A percentile compares a stretch with the other conserved stretches of the same genome.
These are phyloP conservation scores for Xylocampa areola DNA, from an alignment of 2,888 invertebrate species.

Conservation along the genomic window DNA sequence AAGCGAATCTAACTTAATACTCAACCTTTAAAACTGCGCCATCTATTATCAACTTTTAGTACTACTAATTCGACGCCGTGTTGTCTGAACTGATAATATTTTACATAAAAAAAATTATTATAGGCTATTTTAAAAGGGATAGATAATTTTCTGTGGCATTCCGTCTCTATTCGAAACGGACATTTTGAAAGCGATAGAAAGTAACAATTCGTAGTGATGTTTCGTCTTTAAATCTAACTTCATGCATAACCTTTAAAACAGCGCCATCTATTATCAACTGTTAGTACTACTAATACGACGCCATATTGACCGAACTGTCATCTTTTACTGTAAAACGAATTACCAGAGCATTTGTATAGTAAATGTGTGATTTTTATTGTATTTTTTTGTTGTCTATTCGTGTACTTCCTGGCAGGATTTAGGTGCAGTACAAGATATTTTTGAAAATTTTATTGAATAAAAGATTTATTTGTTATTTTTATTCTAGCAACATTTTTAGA, in stretches of 20 bases:
- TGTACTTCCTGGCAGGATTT: conserved; percentile 37
- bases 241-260: conserved; percentile 3
- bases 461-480: neutral
- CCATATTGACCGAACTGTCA: conserved; percentile 37
- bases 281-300: conserved; percentile 13
- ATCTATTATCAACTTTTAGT: conserved; percentile 13
- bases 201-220: too few relatives aligned
- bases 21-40: conserved; percentile 21
- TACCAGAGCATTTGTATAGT: conserved; percentile 26
- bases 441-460: neutral
- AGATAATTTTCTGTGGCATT: too few relatives aligned
- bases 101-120: conserved; percentile 40
- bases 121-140: too few relatives aligned
- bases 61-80: conserved; percentile 27
- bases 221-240: too few relatives aligned
- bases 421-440: conserved; percentile 11
- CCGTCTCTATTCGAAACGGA: too few relatives aligned
- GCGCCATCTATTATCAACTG: conserved; percentile 28
- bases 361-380: conserved; percentile 2
- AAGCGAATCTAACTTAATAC: too few relatives aligned
- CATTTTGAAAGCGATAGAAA: too few relatives aligned
- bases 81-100: conserved; percentile 27
- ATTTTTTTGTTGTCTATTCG: conserved; percentile 12
- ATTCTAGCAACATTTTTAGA: neutral
- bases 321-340: conserved; percentile 40